Evolutionary conservation across 1,140 invertebrate species (phyloP), one percentile per base, ranked within the genome.

Genomic region (Caligus rogercresseyi): DNA sequence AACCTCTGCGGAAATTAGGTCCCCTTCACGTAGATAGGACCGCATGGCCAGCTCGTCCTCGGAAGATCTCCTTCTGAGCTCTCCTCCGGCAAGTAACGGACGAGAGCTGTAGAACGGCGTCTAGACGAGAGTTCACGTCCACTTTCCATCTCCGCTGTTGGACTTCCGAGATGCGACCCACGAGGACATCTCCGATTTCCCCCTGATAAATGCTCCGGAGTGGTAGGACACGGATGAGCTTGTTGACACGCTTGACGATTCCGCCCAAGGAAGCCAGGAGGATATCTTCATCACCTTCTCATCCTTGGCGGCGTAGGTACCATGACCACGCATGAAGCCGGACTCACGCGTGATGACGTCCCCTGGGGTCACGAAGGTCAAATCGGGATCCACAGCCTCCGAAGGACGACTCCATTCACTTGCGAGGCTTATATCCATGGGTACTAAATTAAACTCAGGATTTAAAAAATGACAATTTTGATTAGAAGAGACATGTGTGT

Each of bases 1-100:
- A 0, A 98, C 93, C 80, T 98, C 92, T 13, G 93, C 93, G 75
- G 89, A 95, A 31, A 98, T 91, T 0, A 98, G 75, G 76, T 98
- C 95, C 20, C 94, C 94, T 76, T 98, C 93, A 72, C 87, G 83
- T 15, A 98, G 74, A 76, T 93, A 94, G 52, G 85, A 81, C 61
- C 93, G 78, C 95, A 99, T 98, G 75, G 88, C 87, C 70, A 94
- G 83, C 73, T 98, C 93, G 80, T 98, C 95, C 78, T 98, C 94
- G 92, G 76, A n/a, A 62, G 59, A 51, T 20, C 43, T 64, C 71
- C 73, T 73, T 78, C 89, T 86, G 77, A 93, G 75, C 80, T 97
- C 91, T 69, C 92, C 95, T 43, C 92, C 92, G 52, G 94, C 94
- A 67, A 99, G 98, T 98, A 3, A 98, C 89, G 57, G 89, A 90